Percentiles rank a stretch among this genome's conserved stretches.
Evolutionary conservation across 2,888 invertebrate genomes (phyloP).

Genomic region (Nemotelus nigrinus): DNA sequence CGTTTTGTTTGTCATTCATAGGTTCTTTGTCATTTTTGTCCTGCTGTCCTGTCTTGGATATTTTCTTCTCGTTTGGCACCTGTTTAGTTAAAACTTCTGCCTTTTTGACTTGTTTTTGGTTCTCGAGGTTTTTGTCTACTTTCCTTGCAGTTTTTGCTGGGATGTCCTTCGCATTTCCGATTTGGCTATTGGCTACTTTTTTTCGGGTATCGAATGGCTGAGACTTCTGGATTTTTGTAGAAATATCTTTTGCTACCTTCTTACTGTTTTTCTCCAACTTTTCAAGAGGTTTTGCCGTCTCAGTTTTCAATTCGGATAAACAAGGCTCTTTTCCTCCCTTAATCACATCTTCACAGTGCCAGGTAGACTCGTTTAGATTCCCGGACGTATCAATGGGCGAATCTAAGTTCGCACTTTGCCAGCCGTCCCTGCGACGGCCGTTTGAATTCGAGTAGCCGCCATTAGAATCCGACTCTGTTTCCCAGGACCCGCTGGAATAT

Average conservation of each 20-base stretch:
- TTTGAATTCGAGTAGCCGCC: not conserved
- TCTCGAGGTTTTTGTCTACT: not conserved
- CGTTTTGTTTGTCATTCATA: not conserved
- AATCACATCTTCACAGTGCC: not conserved
- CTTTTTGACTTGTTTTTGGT: not conserved
- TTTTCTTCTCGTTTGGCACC: not conserved
- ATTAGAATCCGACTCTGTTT: not conserved
- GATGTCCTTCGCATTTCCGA: not conserved
- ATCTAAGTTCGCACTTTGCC: constrained; percentile 12
- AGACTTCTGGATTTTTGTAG: not conserved
- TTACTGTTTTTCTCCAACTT: too few relatives aligned
- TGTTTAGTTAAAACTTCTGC: not conserved
- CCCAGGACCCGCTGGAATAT: constrained; percentile 24
- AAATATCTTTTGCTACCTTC: too few relatives aligned
- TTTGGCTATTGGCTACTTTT: not conserved
- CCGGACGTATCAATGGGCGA: not conserved
- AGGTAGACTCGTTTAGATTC: not conserved
- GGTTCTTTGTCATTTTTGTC: too few relatives aligned
- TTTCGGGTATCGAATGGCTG: too few relatives aligned
- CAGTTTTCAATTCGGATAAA: too few relatives aligned
- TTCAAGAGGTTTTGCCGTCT: too few relatives aligned
- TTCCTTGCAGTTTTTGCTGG: not conserved
- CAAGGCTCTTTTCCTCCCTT: too few relatives aligned
- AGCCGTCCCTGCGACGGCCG: not conserved
- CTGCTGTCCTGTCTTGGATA: not conserved